phyloP scores from a whole-genome alignment of 2,888 invertebrate species.

The Slavum lentiscoides region DNA sequence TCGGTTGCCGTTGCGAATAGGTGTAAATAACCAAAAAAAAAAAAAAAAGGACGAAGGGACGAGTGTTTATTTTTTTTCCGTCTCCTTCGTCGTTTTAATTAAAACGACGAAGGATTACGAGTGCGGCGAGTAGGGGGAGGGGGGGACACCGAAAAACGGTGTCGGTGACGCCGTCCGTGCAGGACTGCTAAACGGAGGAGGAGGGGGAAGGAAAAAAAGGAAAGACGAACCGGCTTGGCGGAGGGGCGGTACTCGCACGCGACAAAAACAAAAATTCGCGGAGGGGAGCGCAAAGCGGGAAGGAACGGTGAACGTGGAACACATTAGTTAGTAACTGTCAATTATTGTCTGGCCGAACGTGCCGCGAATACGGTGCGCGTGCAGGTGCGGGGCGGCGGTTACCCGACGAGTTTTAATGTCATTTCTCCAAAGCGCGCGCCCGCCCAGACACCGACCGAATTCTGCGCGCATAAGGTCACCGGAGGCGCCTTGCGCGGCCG shows the following conservation, averaged over 20 bases:
- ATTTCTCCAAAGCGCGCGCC: not conserved
- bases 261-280: slow-evolving; percentile 48
- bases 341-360: slow-evolving; percentile 49
- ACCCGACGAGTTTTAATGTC: slow-evolving; percentile 46
- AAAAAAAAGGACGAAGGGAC: not conserved
- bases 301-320: slow-evolving; percentile 20
- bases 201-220: not conserved
- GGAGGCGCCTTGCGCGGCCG: slow-evolving; percentile 36
- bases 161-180: no score
- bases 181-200: no score
- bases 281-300: not conserved
- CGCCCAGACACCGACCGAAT: slow-evolving; percentile 6
- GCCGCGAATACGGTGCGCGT: slow-evolving; percentile 18
- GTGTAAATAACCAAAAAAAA: not conserved
- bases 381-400: not conserved
- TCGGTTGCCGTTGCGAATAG: not conserved
- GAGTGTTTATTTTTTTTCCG: slow-evolving; percentile 17
- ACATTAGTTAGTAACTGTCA: slow-evolving; percentile 53
- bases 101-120: slow-evolving; percentile 18
- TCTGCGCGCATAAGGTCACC: slow-evolving; percentile 40
- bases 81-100: slow-evolving; percentile 4
- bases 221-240: not conserved
- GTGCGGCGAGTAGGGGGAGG: not conserved
- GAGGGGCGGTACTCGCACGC: not conserved
- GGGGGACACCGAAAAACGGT: no score